phyloP scores from a whole-genome alignment of 2,888 invertebrate genomes.

The Tigriopus californicus region DNA sequence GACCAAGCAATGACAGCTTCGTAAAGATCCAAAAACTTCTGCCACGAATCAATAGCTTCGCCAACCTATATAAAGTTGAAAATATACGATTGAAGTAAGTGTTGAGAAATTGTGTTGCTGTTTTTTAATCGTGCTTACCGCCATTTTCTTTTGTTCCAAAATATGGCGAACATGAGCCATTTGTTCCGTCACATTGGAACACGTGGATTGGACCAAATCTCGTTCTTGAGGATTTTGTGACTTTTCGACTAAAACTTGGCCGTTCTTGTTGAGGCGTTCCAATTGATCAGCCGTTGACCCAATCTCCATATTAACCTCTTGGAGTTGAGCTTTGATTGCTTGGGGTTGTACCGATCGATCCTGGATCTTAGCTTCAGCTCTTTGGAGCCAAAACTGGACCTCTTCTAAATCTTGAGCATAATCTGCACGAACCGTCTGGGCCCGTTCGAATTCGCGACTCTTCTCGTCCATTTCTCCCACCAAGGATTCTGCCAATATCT shows the following conservation, averaged over 20 bases:
- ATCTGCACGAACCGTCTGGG: slow-evolving; percentile 57
- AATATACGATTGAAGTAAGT: neutral
- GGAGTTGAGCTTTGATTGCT: slow-evolving; percentile 52
- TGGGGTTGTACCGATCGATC: slow-evolving; percentile 59
- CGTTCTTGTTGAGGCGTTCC: slow-evolving; percentile 56
- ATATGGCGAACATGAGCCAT: slow-evolving; percentile 53
- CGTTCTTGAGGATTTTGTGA: slow-evolving; percentile 57
- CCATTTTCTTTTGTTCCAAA: slow-evolving; percentile 62
- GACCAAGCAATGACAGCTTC: slow-evolving; percentile 66
- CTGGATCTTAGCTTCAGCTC: slow-evolving; percentile 60
- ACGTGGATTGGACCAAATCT: slow-evolving; percentile 49
- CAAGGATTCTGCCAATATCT: slow-evolving; percentile 57
- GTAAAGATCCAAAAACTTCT: slow-evolving; percentile 60
- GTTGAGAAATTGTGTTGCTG: too few species aligned
- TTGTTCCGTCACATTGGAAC: slow-evolving; percentile 55
- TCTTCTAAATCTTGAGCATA: slow-evolving; percentile 59
- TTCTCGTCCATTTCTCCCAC: slow-evolving; percentile 67
- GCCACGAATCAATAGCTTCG: slow-evolving; percentile 71
- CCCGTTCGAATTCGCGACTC: slow-evolving; percentile 66
- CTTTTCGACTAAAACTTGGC: slow-evolving; percentile 55
- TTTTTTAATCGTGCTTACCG: slow-evolving; percentile 25
- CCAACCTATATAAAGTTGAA: slow-evolving; percentile 36
- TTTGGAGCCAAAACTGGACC: slow-evolving; percentile 61
- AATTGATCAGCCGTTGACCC: slow-evolving; percentile 50
- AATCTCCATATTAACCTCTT: slow-evolving; percentile 52